Evolutionary conservation across 1,140 invertebrate genomes (phyloP), one percentile per base, ranked within the genome.

Genomic region (Oscheius sp.): DNA sequence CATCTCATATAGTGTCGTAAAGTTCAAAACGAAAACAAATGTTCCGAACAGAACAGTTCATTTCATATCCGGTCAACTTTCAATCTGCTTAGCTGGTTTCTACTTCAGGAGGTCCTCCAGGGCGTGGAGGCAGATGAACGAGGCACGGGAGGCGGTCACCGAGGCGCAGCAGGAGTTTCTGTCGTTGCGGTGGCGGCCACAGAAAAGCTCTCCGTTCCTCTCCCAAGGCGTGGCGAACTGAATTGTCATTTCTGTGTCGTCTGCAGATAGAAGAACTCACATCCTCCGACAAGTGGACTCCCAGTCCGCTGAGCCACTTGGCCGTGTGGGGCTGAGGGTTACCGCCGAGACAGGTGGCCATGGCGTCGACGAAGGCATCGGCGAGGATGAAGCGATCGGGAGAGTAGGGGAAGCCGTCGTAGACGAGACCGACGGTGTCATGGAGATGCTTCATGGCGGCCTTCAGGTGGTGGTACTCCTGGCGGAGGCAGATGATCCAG

Each of bases 151-250:
- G 36, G 36, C 61, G 18, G 61, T 63, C 18, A 63, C 61, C 15
- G 36, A n/a, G 36, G 61, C 61, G 1, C 61, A 63, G 36, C 61
- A 63, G 15, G 61, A 63, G 61, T 63, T 63, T 34, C 61, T 34
- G 15, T 63, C 61, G 10, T 34, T 13, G 36, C 61, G 61, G 35
- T 63, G 61, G 32, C 61, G 61, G 15, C 36, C 61, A 34, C 61
- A 71, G 86, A 81, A 79, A 83, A 73, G 68, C 18, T 70, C 38
- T 3, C 23, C 68, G 71, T 55, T 73, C 29, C 55, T 29, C 36
- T 71, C 68, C 68, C 68, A 71, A 10, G 68, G 65, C 3, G 65
- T 74, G 31, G 68, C 26, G 34, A 34, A 38, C 34, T 67, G 49
- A 67, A 67, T 46, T 29, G 7, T 46, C 49, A 0, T 10, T 68